Evolutionary conservation across 1,140 invertebrate species (phyloP).

Genomic region (Dermatophagoides farinae): DNA sequence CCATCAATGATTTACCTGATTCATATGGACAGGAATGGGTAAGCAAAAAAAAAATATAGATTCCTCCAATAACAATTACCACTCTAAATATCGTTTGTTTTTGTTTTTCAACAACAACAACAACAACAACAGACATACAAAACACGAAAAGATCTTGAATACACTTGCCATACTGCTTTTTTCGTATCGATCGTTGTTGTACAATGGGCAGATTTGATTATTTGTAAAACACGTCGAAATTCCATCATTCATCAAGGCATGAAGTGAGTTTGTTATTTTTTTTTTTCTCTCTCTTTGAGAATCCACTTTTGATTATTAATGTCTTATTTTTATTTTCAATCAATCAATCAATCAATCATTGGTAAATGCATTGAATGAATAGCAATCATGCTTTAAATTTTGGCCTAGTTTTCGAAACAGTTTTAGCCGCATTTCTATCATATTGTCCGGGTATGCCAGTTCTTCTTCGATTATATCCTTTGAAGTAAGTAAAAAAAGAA

Average conservation of each 20-base stretch:
- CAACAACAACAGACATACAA: conserved; percentile 22
- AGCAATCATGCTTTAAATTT: conserved; percentile 86
- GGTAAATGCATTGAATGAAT: too few relatives aligned
- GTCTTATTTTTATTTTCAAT: background rate
- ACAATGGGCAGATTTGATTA: conserved; percentile 95
- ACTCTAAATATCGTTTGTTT: background rate
- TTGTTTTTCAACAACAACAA: background rate
- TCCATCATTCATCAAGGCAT: conserved; percentile 93
- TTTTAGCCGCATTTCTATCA: conserved; percentile 73
- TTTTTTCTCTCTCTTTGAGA: background rate
- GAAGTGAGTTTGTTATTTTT: conserved; percentile 31
- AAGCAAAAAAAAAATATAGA: too few relatives aligned
- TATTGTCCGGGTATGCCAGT: conserved; percentile 93
- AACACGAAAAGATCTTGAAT: conserved; percentile 83
- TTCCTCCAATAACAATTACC: background rate
- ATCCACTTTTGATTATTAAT: background rate
- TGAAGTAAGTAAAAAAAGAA: conserved; percentile 48
- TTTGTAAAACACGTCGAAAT: conserved; percentile 90
- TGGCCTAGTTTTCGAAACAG: conserved; percentile 78
- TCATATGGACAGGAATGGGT: conserved; percentile 40
- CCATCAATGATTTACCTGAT: conserved; percentile 35
- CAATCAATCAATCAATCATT: conserved; percentile 5
- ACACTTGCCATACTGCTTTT: conserved; percentile 94
- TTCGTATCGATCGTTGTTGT: conserved; percentile 95
- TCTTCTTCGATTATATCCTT: conserved; percentile 82